Base-by-base conservation (phyloP, 2,888 invertebrate genomes). In the Caenorhabditis sp. region DNA sequence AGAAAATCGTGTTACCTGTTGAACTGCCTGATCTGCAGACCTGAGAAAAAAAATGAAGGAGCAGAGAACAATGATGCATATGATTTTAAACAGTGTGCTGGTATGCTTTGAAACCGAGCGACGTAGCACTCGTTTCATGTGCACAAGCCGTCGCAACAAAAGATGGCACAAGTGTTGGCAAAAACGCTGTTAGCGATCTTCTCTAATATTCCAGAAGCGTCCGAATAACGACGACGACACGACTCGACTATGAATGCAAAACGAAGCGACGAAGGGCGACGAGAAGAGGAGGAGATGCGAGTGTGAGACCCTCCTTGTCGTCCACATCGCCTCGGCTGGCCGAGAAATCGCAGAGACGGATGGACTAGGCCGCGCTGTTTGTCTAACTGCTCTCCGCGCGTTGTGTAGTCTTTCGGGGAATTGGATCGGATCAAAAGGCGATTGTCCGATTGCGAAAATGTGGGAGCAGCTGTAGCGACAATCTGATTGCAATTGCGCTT, bases 111-210 rank as follows among this genome's bases (percentile, higher is more conserved):
- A 53, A 56, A 55, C 69, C n/a, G 65, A 37, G 53, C 80, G 61
- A 18, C 80, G 74, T 51, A 74, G 62, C 56, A 80, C 74, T 64
- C 80, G 80, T 80, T 80, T 80, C 80, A 80, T 76, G 67, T 60
- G 76, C 76, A 58, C 61, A 24, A 47, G 40, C 50, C 56, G 74
- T 51, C 76, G n/a, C n/a, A 67, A 32, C 44, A 15, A 32, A 67
- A 44, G 67, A 53, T 61, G 51, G 61, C 67, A 76, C 67, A 76
- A 76, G 67, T 76, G 76, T 76, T 18, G 65, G 60, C 11, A 53
- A 67, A 65, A n/a, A n/a, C n/a, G 67, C 53, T 60, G 76, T 67
- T 67, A 67, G 37, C 51, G 76, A 76, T 76, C 76, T 51, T 24
- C 67, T 76, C 67, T 67, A 76, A 60, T 67, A 76, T 76, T 76